Percentiles rank a stretch among this genome's conserved stretches.
Conservation (phyloP, 2,113 vertebrate genomes). For the Peucedramus taeniatus region DNA sequence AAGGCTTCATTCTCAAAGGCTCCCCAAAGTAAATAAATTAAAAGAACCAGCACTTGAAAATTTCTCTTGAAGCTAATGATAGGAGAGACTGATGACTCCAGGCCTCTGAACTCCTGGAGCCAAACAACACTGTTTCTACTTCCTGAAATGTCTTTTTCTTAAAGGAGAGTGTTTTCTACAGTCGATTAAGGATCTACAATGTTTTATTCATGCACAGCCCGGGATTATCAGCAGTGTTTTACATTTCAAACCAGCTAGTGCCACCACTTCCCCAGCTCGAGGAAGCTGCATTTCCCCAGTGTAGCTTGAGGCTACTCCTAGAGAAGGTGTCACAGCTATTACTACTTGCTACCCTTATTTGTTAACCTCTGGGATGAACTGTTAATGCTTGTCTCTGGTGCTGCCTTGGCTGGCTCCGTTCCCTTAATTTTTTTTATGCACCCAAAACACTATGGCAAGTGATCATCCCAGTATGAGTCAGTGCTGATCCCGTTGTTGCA, state of each 20-base stretch:
- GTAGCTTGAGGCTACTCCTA: neutral
- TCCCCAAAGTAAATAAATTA: constrained; percentile 44
- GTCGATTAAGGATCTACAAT: neutral
- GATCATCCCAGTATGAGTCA: constrained; percentile 40
- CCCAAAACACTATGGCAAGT: neutral
- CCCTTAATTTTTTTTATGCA: neutral
- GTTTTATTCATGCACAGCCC: constrained; percentile 41
- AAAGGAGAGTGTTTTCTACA: neutral
- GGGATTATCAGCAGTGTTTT: constrained; percentile 13
- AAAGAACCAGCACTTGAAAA: constrained; percentile 10
- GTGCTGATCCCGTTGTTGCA: neutral
- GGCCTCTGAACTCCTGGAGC: neutral
- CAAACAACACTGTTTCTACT: neutral
- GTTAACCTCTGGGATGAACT: constrained; percentile 29
- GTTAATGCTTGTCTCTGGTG: neutral
- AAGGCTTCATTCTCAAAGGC: neutral
- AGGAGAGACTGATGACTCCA: neutral
- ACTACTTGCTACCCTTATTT: neutral
- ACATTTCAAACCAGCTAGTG: constrained; percentile 26
- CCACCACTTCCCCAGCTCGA: neutral
- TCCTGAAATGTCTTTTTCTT: constrained; percentile 8
- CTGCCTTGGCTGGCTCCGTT: neutral
- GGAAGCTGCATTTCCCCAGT: neutral
- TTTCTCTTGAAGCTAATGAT: constrained; percentile 6
- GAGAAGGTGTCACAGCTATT: constrained; percentile 27